phyloP scores from a whole-genome alignment of 2,888 invertebrate species.

The Dusona sp. region DNA sequence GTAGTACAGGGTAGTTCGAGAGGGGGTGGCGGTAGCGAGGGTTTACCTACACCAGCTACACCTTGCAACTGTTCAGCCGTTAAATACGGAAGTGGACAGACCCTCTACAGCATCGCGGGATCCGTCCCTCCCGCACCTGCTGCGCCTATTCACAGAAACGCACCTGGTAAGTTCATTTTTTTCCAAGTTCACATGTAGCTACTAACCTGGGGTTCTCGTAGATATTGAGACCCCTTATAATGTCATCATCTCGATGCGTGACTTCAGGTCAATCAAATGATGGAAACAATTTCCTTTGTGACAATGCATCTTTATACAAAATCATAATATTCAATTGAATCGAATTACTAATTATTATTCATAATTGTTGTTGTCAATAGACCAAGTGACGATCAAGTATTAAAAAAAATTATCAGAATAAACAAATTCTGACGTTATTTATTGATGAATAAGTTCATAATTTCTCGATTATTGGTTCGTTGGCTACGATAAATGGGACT shows the following conservation, averaged over 20 bases:
- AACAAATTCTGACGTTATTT: not conserved
- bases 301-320: not conserved
- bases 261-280: no score
- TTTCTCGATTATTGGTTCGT: not conserved
- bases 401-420: not conserved
- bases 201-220: not conserved
- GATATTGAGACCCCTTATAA: not conserved
- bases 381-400: not conserved
- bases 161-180: slow-evolving; percentile 78
- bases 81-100: slow-evolving; percentile 85
- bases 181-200: not conserved
- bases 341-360: not conserved
- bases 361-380: not conserved
- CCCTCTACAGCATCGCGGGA: slow-evolving; percentile 83
- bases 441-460: not conserved
- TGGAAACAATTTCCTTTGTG: not conserved
- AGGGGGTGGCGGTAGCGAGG: slow-evolving; percentile 76
- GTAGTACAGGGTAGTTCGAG: slow-evolving; percentile 82
- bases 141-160: slow-evolving; percentile 76
- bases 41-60: slow-evolving; percentile 82
- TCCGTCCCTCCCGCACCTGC: slow-evolving; percentile 82
- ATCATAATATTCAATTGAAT: not conserved
- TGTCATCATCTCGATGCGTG: not conserved
- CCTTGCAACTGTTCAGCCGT: slow-evolving; percentile 83
- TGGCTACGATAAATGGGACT: not conserved